These are phyloP conservation scores for Petrocephalus sullivani DNA, from an alignment of 2,797 vertebrate genomes.

Conservation along the genomic window DNA sequence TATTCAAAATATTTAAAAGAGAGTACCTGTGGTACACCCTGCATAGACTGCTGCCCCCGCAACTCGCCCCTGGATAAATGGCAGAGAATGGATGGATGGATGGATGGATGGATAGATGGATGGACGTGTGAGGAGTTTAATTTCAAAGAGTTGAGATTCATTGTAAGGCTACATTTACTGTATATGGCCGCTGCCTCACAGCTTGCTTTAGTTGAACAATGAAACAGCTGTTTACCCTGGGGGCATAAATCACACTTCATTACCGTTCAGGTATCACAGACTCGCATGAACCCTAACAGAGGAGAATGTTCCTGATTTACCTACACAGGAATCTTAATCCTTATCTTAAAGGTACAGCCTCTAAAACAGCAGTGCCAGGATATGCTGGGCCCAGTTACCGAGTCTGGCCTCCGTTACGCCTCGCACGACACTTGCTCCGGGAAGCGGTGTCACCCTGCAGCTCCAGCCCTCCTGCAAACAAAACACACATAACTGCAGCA, in stretches of 20 bases:
- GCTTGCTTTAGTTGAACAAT: not conserved
- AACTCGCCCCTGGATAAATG: too few species aligned
- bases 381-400: not conserved
- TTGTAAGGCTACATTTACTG: not conserved
- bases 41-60: too few species aligned
- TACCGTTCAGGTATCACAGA: not conserved
- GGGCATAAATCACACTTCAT: not conserved
- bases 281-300: not conserved
- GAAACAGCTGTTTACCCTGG: not conserved
- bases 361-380: not conserved
- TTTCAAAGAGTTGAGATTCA: not conserved
- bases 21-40: not conserved
- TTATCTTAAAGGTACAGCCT: not conserved
- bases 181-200: not conserved
- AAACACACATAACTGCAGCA: not conserved
- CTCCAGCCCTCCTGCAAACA: not conserved
- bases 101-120: too few species aligned
- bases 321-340: not conserved
- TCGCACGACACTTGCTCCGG: not conserved
- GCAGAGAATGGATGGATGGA: too few species aligned
- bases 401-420: not conserved
- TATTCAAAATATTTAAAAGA: not conserved
- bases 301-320: not conserved
- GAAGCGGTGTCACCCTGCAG: not conserved
- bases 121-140: not conserved